A percentile compares a stretch with the other conserved stretches of the same genome.
Evolutionary conservation across 2,888 invertebrate species (phyloP).

Genomic region (Phytoseiulus persimilis): DNA sequence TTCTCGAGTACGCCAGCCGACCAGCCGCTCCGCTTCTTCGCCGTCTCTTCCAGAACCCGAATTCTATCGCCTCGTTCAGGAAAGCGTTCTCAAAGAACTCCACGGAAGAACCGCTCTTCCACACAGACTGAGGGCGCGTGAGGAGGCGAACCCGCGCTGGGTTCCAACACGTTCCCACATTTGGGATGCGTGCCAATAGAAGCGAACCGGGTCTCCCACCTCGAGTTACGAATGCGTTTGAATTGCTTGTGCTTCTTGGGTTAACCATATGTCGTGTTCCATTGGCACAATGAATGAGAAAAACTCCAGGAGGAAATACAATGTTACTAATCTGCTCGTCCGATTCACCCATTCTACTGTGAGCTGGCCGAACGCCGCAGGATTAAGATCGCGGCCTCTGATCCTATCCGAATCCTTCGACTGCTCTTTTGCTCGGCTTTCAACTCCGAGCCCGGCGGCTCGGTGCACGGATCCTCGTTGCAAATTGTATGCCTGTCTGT

Average conservation of each 20-base stretch:
- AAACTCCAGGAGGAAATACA: background rate
- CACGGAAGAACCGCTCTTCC: too few relatives aligned
- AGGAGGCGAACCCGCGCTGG: too few relatives aligned
- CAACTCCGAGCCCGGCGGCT: background rate
- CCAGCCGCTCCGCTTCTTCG: too few relatives aligned
- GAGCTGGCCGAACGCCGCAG: background rate
- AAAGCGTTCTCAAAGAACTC: too few relatives aligned
- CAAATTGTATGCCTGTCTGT: background rate
- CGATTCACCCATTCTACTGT: constrained; percentile 5
- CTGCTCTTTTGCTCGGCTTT: background rate
- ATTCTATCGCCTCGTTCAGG: too few relatives aligned
- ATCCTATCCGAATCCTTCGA: constrained; percentile 5
- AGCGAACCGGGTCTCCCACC: background rate
- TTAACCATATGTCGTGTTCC: constrained; percentile 5
- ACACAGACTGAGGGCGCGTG: too few relatives aligned
- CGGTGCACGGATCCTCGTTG: background rate
- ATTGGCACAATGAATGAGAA: constrained; percentile 5
- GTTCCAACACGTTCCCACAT: background rate
- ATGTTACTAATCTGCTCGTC: constrained; percentile 5
- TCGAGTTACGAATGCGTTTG: background rate
- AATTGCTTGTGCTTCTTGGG: background rate
- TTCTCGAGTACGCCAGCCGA: too few relatives aligned
- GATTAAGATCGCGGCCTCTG: background rate
- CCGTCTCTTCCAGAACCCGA: too few relatives aligned
- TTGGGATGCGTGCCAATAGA: background rate